phyloP scores from a whole-genome alignment of 2,888 invertebrate genomes.

The Drosophila incognita region DNA sequence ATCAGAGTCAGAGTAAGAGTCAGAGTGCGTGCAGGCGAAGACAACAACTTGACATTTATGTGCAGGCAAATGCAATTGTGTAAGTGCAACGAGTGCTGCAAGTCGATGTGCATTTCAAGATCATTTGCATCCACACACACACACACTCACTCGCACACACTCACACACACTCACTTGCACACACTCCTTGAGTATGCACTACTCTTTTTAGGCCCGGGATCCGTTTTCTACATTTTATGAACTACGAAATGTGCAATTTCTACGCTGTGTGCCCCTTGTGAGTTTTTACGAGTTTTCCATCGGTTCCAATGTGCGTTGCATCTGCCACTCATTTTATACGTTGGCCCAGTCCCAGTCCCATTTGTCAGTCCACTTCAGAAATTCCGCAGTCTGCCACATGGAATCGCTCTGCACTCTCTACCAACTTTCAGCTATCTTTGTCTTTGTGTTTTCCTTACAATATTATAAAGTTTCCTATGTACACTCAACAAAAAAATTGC shows the following conservation, averaged over 20 bases:
- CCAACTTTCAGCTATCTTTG: constrained; percentile 8
- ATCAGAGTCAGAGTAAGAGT: constrained; percentile 11
- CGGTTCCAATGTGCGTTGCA: constrained; percentile 73
- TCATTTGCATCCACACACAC: constrained; percentile 62
- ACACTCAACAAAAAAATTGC: background rate
- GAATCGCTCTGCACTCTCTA: constrained; percentile 56
- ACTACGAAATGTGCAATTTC: constrained; percentile 80
- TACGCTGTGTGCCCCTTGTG: constrained; percentile 27
- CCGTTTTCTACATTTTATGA: constrained; percentile 60
- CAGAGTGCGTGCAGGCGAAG: constrained; percentile 69
- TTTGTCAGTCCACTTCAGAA: constrained; percentile 69
- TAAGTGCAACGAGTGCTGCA: constrained; percentile 47
- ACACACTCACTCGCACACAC: constrained; percentile 27
- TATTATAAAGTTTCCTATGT: constrained; percentile 15
- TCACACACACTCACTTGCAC: constrained; percentile 7
- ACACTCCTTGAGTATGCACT: constrained; percentile 40
- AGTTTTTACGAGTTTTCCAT: constrained; percentile 72
- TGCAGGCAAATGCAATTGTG: constrained; percentile 64
- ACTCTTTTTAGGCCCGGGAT: constrained; percentile 26
- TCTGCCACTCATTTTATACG: constrained; percentile 49
- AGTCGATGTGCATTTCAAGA: constrained; percentile 66
- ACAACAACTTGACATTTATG: constrained; percentile 78
- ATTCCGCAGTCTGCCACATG: constrained; percentile 71
- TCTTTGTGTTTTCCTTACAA: constrained; percentile 46
- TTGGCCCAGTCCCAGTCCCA: constrained; percentile 54